phyloP scores from a whole-genome alignment of 2,113 vertebrate species.

The Alligator sinensis region DNA sequence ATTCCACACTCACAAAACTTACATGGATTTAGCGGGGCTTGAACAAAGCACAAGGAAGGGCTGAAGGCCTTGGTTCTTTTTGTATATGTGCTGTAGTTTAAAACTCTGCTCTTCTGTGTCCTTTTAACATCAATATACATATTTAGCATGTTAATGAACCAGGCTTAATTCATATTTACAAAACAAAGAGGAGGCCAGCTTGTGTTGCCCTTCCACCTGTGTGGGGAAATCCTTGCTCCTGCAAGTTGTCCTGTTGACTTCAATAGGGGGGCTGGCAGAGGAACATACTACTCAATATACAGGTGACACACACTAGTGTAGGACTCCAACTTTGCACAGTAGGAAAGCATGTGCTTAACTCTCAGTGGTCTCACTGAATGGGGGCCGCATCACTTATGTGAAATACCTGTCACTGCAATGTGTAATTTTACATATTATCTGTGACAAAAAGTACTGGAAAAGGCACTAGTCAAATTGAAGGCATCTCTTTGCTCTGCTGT shows the following conservation, averaged over 20 bases:
- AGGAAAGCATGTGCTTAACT: rapidly evolving
- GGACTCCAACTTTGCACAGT: rapidly evolving
- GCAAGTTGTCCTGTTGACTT: not conserved
- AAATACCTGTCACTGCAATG: rapidly evolving
- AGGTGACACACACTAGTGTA: too few species aligned
- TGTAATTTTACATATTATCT: not conserved
- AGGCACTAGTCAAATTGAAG: not conserved
- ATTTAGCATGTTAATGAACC: not conserved
- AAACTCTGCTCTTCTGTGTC: not conserved
- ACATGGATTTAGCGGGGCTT: not conserved
- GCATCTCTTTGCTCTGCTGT: not conserved
- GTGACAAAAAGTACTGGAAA: not conserved
- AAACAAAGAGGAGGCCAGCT: not conserved
- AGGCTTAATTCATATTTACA: rapidly evolving
- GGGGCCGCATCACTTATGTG: rapidly evolving
- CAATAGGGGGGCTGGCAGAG: not conserved
- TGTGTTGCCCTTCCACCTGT: not conserved
- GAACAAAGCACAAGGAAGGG: not conserved
- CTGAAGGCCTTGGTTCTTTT: not conserved
- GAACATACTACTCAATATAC: too few species aligned
- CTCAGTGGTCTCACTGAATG: not conserved
- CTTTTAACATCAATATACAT: not conserved
- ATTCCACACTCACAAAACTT: rapidly evolving
- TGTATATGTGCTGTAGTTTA: not conserved
- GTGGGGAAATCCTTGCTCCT: not conserved